Evolutionary conservation across 53 echinoderm and acorn worm species (phyloP).

Genomic region (Holothuria leucospilota): DNA sequence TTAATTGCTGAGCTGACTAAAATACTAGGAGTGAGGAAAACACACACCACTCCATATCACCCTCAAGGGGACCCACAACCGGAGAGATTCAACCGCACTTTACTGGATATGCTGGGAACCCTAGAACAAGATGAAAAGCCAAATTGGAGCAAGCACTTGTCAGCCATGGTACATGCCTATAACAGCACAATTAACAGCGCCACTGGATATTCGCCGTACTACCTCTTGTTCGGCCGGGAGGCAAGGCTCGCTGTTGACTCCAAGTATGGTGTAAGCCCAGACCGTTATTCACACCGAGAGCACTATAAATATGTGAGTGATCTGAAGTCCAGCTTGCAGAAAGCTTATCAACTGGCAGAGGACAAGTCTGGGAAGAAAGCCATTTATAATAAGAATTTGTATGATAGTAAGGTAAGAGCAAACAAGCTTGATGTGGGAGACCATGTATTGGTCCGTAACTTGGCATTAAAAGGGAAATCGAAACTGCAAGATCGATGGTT

Average conservation of each 20-base stretch:
- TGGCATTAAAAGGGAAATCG: constrained; percentile 49
- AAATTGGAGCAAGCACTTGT: constrained; percentile 45
- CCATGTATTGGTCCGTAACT: constrained; percentile 44
- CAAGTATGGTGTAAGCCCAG: constrained; percentile 19
- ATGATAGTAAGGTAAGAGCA: constrained; percentile 20
- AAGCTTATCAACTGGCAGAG: constrained; percentile 47
- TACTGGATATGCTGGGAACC: constrained; percentile 61
- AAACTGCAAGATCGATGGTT: constrained; percentile 52
- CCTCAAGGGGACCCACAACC: too few relatives aligned
- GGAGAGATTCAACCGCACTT: constrained; percentile 55
- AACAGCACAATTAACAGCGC: constrained; percentile 60
- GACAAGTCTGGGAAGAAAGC: constrained; percentile 41
- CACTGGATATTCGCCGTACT: constrained; percentile 65
- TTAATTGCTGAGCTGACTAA: constrained; percentile 34
- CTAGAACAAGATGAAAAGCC: constrained; percentile 45
- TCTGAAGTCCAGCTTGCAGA: constrained; percentile 24
- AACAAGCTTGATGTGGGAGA: constrained; percentile 30
- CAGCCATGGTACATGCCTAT: constrained; percentile 66
- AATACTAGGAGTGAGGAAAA: constrained; percentile 16
- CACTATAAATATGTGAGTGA: constrained; percentile 51
- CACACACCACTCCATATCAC: constrained; percentile 50
- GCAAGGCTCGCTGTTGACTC: constrained; percentile 55
- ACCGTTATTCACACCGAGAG: constrained; percentile 6
- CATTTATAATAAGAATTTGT: constrained; percentile 33
- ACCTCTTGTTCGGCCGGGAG: constrained; percentile 60